These are phyloP conservation scores for Lamellibrachia columna DNA, from an alignment of 2,888 invertebrate genomes.

Conservation along the genomic window DNA sequence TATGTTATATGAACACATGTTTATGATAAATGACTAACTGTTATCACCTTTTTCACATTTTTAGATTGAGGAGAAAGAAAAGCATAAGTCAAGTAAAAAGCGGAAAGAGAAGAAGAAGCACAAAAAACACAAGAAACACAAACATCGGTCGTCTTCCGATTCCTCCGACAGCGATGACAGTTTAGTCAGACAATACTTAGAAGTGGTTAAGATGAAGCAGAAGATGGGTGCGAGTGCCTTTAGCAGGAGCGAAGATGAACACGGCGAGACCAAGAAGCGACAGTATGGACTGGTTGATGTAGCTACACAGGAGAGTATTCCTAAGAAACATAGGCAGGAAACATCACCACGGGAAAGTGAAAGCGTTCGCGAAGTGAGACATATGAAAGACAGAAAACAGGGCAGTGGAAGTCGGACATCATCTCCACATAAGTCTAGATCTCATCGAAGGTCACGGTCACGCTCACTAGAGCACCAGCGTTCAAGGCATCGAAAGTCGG, in stretches of 20 bases:
- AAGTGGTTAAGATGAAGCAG: constrained; percentile 55
- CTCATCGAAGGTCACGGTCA: neutral
- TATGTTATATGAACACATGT: too few species aligned
- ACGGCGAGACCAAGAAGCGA: neutral
- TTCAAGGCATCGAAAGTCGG: constrained; percentile 13
- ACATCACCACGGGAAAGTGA: constrained; percentile 18
- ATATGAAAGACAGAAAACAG: neutral
- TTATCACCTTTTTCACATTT: constrained; percentile 8
- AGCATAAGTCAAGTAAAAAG: constrained; percentile 63
- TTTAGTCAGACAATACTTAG: constrained; percentile 56
- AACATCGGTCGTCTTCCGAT: constrained; percentile 35
- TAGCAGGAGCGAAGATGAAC: neutral
- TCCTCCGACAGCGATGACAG: constrained; percentile 51
- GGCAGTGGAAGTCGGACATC: neutral
- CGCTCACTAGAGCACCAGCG: neutral
- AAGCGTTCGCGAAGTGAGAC: constrained; percentile 23
- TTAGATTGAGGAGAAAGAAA: constrained; percentile 33
- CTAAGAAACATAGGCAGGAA: constrained; percentile 19
- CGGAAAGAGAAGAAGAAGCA: constrained; percentile 66
- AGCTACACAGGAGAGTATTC: neutral
- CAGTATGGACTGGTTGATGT: neutral
- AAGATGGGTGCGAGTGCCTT: neutral
- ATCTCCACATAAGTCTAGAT: constrained; percentile 16
- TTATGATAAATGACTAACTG: neutral
- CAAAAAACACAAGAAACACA: constrained; percentile 40